These are phyloP conservation scores for Arvicanthis niloticus DNA, from an alignment of 2,113 vertebrate species.

Conservation along the genomic window DNA sequence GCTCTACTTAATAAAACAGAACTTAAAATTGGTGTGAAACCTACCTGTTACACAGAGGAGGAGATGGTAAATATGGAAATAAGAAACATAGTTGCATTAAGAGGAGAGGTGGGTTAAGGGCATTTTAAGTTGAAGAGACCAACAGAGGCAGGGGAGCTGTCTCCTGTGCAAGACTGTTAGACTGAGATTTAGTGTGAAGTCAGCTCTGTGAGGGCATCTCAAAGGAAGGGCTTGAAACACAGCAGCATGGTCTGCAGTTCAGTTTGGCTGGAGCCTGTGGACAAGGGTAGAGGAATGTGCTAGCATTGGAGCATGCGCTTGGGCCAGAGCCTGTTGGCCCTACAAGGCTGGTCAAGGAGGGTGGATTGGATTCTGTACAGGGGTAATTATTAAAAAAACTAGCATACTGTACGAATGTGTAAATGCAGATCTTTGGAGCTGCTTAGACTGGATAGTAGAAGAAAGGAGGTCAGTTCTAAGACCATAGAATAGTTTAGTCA, in stretches of 20 bases:
- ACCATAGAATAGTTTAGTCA: not conserved
- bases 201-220: not conserved
- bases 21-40: not conserved
- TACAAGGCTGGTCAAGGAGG: not conserved
- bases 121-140: not conserved
- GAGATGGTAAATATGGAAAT: not conserved
- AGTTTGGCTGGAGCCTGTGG: not conserved
- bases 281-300: too few relatives aligned
- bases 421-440: not conserved
- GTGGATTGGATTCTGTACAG: not conserved
- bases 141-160: not conserved
- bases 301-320: not conserved
- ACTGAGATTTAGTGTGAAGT: not conserved
- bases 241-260: not conserved
- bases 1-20: not conserved
- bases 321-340: not conserved
- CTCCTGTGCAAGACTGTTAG: not conserved
- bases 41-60: not conserved
- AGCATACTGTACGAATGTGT: not conserved
- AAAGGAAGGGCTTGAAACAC: not conserved
- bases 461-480: not conserved
- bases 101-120: not conserved
- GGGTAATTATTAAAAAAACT: not conserved
- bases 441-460: not conserved
- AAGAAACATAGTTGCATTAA: not conserved